These are phyloP conservation scores for Indicator maculatus DNA, from an alignment of 2,113 vertebrate genomes.

Conservation along the genomic window DNA sequence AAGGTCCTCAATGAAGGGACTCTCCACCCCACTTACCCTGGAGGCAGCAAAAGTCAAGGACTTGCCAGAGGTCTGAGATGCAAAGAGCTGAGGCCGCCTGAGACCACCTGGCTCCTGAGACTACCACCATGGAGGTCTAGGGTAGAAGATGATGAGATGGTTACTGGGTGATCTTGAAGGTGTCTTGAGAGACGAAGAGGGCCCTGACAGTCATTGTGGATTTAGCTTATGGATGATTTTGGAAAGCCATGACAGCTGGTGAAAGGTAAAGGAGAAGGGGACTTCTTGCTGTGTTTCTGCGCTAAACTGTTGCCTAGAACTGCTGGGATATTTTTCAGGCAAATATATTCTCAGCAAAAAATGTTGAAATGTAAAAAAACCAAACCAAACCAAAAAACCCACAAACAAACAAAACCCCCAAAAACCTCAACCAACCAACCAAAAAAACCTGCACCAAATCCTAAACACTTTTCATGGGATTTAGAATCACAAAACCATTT, in stretches of 20 bases:
- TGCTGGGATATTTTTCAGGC: not conserved
- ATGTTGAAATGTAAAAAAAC: not conserved
- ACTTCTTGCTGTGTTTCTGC: not conserved
- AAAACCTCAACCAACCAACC: too few species aligned
- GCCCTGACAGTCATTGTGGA: not conserved
- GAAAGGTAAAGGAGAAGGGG: not conserved
- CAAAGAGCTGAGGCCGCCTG: not conserved
- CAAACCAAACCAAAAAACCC: too few species aligned
- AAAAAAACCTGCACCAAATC: too few species aligned
- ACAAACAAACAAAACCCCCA: too few species aligned
- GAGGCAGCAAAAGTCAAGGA: not conserved
- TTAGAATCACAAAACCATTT: not conserved
- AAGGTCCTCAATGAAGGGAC: not conserved
- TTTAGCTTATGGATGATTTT: not conserved
- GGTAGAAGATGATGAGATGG: not conserved
- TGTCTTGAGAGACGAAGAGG: not conserved
- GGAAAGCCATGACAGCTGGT: not conserved
- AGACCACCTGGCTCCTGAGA: not conserved
- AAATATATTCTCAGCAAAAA: not conserved
- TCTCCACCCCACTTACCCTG: not conserved
- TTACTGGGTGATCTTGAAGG: not conserved
- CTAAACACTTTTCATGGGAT: not conserved
- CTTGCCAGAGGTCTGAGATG: not conserved
- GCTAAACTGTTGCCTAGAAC: not conserved
- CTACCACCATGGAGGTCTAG: not conserved